Percentiles rank a stretch among this genome's conserved stretches.
These are phyloP conservation scores for Vanacampus margaritifer DNA, from an alignment of 2,113 vertebrate genomes.

Conservation along the genomic window DNA sequence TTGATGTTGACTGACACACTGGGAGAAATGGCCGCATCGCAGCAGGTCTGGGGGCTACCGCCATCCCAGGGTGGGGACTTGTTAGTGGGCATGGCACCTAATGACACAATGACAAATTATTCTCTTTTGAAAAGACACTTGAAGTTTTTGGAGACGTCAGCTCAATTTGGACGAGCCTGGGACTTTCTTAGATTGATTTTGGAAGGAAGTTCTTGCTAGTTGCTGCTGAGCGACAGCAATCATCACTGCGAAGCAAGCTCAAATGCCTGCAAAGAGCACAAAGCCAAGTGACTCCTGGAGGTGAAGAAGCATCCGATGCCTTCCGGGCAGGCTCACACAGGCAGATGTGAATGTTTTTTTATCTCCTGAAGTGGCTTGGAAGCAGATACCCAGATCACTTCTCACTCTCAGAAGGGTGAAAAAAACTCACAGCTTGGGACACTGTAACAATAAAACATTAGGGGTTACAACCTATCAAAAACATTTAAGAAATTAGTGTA, in stretches of 20 bases:
- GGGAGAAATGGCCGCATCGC: conserved; percentile 50
- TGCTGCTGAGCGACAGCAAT: conserved; percentile 15
- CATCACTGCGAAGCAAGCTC: conserved; percentile 38
- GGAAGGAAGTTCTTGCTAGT: conserved; percentile 4
- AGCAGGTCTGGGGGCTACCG: conserved; percentile 8
- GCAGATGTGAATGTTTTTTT: neutral
- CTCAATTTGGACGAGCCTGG: conserved; percentile 41
- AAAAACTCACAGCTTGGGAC: neutral
- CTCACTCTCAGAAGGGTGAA: no score
- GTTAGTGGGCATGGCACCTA: conserved; percentile 71
- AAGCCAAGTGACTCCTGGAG: neutral
- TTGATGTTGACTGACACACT: conserved; percentile 20
- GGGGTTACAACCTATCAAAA: neutral
- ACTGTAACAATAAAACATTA: neutral
- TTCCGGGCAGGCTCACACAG: neutral
- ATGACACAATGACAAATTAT: neutral
- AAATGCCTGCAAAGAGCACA: neutral
- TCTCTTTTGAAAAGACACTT: neutral
- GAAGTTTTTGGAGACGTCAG: conserved; percentile 34
- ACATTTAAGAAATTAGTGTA: neutral
- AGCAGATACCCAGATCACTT: neutral
- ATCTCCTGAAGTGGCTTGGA: neutral
- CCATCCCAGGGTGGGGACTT: conserved; percentile 55
- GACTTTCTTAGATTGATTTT: neutral
- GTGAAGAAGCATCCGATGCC: neutral